Conservation (phyloP, 1,140 invertebrate species). For the Cyrtorhinus lividipennis region DNA sequence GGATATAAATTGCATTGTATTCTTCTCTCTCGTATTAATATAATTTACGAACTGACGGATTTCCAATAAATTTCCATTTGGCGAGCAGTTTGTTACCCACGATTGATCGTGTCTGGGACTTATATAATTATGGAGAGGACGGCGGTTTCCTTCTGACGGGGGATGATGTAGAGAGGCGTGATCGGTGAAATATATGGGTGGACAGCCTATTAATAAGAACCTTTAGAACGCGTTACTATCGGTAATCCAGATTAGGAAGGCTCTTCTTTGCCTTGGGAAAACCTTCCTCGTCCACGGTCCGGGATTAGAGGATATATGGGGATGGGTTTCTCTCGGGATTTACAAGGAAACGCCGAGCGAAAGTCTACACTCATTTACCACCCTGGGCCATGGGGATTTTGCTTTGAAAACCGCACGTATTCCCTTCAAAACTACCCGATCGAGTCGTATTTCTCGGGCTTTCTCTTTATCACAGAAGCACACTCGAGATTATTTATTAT, state of each 20-base stretch:
- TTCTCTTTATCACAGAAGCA: no score
- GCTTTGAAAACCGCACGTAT: no score
- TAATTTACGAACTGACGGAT: no score
- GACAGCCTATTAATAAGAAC: not conserved
- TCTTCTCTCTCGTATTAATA: no score
- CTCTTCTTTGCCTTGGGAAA: not conserved
- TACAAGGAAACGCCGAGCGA: not conserved
- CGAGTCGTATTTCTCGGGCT: no score
- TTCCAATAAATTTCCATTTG: no score
- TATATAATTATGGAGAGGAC: not conserved
- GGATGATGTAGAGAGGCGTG: not conserved
- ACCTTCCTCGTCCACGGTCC: not conserved
- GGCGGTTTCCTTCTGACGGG: no score
- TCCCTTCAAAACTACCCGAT: no score
- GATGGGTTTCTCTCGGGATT: not conserved
- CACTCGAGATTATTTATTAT: no score
- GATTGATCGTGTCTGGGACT: not conserved
- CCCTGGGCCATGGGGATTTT: no score
- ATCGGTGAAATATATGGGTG: not conserved
- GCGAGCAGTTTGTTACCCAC: not conserved
- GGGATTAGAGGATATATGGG: not conserved
- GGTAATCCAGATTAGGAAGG: not conserved
- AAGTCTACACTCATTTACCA: not conserved
- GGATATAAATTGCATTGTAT: no score
- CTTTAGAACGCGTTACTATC: not conserved